A percentile compares a stretch with the other conserved stretches of the same genome.
phyloP scores from a whole-genome alignment of 2,888 invertebrate genomes.

The Marronus borbonicus region DNA sequence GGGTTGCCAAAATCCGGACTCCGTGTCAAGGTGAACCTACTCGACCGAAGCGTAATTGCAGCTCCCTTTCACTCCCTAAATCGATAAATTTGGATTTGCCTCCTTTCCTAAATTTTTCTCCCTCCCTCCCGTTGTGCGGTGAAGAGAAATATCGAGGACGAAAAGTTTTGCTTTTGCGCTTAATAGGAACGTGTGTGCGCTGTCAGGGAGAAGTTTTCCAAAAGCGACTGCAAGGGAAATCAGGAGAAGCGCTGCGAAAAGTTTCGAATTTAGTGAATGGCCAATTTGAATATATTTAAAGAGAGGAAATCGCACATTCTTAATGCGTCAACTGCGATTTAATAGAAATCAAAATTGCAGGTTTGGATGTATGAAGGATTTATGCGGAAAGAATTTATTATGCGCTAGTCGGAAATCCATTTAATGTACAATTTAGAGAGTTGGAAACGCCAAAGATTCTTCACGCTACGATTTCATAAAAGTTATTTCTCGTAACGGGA shows the following conservation, averaged over 20 bases:
- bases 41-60: slow-evolving; percentile 7
- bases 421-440: slow-evolving; percentile 4
- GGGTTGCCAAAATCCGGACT: slow-evolving; percentile 37
- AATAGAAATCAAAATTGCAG: slow-evolving; percentile 14
- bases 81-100: slow-evolving; percentile 29
- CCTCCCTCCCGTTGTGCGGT: not conserved
- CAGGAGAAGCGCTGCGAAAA: not conserved
- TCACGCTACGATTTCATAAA: not conserved
- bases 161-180: not conserved
- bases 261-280: slow-evolving; percentile 43
- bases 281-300: slow-evolving; percentile 45
- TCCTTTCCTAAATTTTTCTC: not conserved
- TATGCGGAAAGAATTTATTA: slow-evolving; percentile 8
- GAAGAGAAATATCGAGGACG: not conserved
- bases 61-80: not conserved
- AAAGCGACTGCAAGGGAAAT: not conserved
- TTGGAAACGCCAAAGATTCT: not conserved
- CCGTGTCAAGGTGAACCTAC: slow-evolving; percentile 35
- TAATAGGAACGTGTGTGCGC: not conserved
- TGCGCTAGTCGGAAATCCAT: not conserved
- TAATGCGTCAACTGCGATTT: slow-evolving; percentile 17
- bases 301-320: slow-evolving; percentile 2
- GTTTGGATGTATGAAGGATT: not conserved
- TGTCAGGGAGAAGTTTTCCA: not conserved
- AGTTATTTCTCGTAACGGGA: too few relatives aligned